phyloP scores from a whole-genome alignment of 2,113 vertebrate species.

The Pitta sordida region DNA sequence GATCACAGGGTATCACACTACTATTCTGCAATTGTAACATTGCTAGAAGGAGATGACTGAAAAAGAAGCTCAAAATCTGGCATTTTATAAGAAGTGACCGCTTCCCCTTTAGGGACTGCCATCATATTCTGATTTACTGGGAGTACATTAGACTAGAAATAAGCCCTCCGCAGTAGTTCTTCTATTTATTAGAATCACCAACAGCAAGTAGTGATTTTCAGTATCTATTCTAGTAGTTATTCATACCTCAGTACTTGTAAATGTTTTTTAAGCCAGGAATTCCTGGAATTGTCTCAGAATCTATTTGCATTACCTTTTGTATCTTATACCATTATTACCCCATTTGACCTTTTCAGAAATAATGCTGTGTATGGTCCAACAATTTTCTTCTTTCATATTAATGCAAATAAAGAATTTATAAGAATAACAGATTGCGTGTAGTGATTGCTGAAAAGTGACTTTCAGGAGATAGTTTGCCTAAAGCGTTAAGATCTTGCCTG shows the following conservation, averaged over 20 bases:
- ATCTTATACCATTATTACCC: neutral
- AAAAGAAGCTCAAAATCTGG: slow-evolving; percentile 48
- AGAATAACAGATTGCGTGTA: neutral
- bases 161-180: neutral
- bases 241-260: neutral
- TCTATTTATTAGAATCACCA: neutral
- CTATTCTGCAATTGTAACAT: neutral
- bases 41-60: slow-evolving; percentile 37
- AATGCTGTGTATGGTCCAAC: neutral
- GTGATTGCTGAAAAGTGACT: neutral
- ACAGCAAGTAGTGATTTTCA: neutral
- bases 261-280: neutral
- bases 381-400: neutral
- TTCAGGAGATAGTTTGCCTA: neutral
- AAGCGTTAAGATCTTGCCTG: neutral
- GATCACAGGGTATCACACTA: slow-evolving; percentile 18
- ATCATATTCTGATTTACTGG: slow-evolving; percentile 9
- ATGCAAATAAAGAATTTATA: neutral
- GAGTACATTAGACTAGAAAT: neutral
- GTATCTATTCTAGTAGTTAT: neutral
- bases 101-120: slow-evolving; percentile 43
- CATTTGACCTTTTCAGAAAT: neutral
- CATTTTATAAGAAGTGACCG: slow-evolving; percentile 1
- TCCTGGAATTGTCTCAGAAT: neutral
- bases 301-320: neutral